phyloP scores from a whole-genome alignment of 2,797 vertebrate species.

The Glyptemys insculpta region DNA sequence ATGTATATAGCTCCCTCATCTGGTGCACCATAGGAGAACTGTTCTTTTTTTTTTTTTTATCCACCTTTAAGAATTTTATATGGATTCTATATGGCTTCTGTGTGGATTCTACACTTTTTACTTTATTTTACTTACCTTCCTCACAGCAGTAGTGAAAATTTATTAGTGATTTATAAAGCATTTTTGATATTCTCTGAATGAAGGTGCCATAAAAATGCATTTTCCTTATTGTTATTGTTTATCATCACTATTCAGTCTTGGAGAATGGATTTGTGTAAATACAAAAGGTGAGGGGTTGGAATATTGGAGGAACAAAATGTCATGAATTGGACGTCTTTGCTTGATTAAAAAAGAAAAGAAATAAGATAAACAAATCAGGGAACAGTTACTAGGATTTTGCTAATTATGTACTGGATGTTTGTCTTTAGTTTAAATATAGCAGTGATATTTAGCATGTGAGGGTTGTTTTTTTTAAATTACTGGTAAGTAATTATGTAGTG shows the following conservation, averaged over 20 bases:
- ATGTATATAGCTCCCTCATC: slow-evolving; percentile 59
- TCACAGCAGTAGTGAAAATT: neutral
- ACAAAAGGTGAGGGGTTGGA: neutral
- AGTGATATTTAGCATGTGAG: neutral
- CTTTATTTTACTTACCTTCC: neutral
- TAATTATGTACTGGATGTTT: neutral
- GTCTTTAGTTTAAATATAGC: neutral
- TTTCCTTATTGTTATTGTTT: neutral
- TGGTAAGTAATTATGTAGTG: neutral
- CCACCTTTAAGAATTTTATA: neutral
- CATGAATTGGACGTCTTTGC: neutral
- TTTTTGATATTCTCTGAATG: neutral
- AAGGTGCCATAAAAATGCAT: neutral
- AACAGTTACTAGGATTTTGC: neutral
- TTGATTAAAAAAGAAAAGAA: neutral
- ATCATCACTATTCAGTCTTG: neutral
- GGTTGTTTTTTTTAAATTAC: neutral
- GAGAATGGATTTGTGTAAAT: neutral
- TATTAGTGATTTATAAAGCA: neutral
- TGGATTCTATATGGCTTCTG: neutral
- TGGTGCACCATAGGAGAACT: slow-evolving; percentile 14
- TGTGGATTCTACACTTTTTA: neutral
- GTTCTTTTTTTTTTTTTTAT: neutral
- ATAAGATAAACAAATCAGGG: neutral
- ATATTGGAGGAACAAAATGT: neutral